Conservation (phyloP, 2,797 vertebrate genomes). For the Bovichtus diacanthus region DNA sequence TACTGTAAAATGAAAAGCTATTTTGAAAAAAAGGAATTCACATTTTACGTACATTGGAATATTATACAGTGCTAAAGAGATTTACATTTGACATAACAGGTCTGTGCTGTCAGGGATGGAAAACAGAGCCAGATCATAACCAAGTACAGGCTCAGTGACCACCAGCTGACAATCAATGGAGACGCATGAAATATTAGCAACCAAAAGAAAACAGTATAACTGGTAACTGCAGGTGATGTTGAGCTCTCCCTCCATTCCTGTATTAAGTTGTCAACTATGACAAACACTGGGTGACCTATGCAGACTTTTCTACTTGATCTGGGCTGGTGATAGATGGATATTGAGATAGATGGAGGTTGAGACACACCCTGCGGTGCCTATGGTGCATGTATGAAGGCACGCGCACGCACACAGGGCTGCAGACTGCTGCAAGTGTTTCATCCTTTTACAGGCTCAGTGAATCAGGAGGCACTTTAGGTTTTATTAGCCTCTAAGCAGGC, state of each 20-base stretch:
- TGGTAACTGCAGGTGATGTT: conserved; percentile 51
- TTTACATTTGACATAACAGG: conserved; percentile 58
- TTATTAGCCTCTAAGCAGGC: conserved; percentile 67
- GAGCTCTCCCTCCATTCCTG: conserved; percentile 44
- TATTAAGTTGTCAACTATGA: conserved; percentile 49
- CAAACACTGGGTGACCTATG: conserved; percentile 37
- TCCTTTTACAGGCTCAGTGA: conserved; percentile 72
- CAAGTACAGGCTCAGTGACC: conserved; percentile 51
- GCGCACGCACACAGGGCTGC: conserved; percentile 31
- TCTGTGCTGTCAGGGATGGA: conserved; percentile 46
- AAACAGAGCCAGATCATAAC: conserved; percentile 63
- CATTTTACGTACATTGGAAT: conserved; percentile 21
- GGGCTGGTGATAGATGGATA: conserved; percentile 40
- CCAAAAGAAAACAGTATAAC: conserved; percentile 63
- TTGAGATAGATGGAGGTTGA: conserved; percentile 46
- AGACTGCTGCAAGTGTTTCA: conserved; percentile 59
- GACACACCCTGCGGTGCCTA: conserved; percentile 42
- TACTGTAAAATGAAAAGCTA: not conserved
- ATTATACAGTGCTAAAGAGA: conserved; percentile 39
- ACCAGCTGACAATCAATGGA: conserved; percentile 66
- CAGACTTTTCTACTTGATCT: conserved; percentile 32
- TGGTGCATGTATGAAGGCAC: conserved; percentile 23
- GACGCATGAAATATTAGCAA: conserved; percentile 63
- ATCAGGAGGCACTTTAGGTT: conserved; percentile 69
- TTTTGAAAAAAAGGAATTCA: conserved; percentile 8